Evolutionary conservation across 1,140 invertebrate genomes (phyloP).

Genomic region (Drosophila hydei): DNA sequence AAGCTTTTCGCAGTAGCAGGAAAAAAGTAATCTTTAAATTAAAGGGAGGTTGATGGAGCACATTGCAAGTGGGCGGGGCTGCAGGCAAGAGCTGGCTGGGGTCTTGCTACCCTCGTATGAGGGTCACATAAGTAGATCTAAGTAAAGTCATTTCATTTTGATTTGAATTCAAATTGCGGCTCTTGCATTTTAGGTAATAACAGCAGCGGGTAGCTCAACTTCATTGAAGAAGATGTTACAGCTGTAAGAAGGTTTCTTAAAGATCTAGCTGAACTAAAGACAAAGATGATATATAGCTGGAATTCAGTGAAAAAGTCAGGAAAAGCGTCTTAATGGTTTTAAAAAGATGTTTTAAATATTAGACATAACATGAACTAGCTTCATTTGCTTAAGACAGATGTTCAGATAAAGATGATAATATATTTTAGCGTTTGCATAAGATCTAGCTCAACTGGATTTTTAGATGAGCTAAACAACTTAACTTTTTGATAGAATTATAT

Average conservation of each 20-base stretch:
- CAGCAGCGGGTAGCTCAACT: neutral
- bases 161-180: slow-evolving; percentile 74
- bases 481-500: too few species aligned
- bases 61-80: slow-evolving; percentile 5
- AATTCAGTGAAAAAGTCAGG: too few species aligned
- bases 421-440: too few species aligned
- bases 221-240: neutral
- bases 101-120: slow-evolving; percentile 28
- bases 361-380: too few species aligned
- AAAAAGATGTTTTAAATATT: too few species aligned
- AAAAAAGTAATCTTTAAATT: slow-evolving; percentile 78
- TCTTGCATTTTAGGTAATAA: neutral
- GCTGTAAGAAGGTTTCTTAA: neutral
- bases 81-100: neutral
- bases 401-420: too few species aligned
- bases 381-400: too few species aligned
- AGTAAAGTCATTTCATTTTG: slow-evolving; percentile 73
- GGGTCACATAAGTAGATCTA: slow-evolving; percentile 47
- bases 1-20: neutral
- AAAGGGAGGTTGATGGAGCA: slow-evolving; percentile 47
- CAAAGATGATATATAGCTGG: too few species aligned
- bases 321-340: too few species aligned
- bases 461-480: too few species aligned
- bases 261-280: neutral
- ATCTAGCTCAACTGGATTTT: neutral